Conservation (phyloP, 2,888 invertebrate species). For the Tiliacea citrago region DNA sequence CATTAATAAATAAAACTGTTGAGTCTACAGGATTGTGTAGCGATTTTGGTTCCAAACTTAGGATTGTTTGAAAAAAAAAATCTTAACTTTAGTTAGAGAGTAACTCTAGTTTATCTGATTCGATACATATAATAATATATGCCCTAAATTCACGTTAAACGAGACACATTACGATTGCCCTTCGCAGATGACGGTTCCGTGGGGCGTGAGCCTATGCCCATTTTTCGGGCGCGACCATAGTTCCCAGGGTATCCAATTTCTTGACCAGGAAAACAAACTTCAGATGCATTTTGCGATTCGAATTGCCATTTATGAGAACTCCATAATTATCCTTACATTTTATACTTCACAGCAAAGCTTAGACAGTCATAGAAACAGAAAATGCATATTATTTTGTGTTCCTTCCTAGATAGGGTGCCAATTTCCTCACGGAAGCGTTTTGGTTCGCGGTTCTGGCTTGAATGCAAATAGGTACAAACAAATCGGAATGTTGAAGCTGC, state of each 20-base stretch:
- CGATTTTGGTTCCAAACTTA: too few species aligned
- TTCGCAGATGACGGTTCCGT: neutral
- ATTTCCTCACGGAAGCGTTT: conserved; percentile 17
- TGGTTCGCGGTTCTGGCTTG: neutral
- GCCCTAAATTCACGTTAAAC: neutral
- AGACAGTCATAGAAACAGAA: neutral
- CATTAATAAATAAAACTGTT: neutral
- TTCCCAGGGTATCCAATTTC: neutral
- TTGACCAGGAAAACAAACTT: neutral
- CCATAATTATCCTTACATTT: too few species aligned
- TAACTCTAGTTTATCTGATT: neutral
- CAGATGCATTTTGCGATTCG: neutral
- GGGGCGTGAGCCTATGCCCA: neutral
- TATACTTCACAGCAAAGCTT: too few species aligned
- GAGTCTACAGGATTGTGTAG: neutral
- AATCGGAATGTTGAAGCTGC: conserved; percentile 2
- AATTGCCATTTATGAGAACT: neutral
- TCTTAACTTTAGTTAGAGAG: neutral
- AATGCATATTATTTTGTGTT: neutral
- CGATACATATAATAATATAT: neutral
- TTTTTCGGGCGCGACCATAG: neutral
- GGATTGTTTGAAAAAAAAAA: too few species aligned
- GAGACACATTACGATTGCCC: neutral
- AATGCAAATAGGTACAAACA: conserved; percentile 7
- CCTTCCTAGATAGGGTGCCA: neutral